A percentile compares a stretch with the other conserved stretches of the same genome.
Evolutionary conservation across 2,113 vertebrate species (phyloP).

Genomic region (Sinocyclocheilus anophthalmus): DNA sequence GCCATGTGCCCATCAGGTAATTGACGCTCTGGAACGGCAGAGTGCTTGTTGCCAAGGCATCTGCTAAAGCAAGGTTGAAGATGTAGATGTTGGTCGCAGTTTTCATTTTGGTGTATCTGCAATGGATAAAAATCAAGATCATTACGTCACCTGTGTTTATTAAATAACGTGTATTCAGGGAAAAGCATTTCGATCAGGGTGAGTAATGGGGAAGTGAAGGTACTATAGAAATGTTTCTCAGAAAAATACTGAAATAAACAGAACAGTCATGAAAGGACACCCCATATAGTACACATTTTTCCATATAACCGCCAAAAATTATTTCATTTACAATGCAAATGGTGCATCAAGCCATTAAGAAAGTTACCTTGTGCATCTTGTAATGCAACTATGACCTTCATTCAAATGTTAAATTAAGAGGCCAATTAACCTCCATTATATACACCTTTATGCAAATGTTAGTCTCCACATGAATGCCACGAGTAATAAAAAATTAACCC

Average conservation of each 20-base stretch:
- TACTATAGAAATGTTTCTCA: background rate
- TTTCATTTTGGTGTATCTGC: slow-evolving; percentile 99
- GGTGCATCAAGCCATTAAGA: background rate
- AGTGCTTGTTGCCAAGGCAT: slow-evolving; percentile 94
- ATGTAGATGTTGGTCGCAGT: slow-evolving; percentile 99
- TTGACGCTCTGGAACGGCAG: slow-evolving; percentile 98
- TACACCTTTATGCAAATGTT: background rate
- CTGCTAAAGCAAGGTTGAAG: slow-evolving; percentile 96
- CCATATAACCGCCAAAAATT: background rate
- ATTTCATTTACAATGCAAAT: background rate
- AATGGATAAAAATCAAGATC: slow-evolving; percentile 31
- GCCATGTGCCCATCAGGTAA: slow-evolving; percentile 98
- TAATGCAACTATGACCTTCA: slow-evolving; percentile 6
- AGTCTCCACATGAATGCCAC: no score
- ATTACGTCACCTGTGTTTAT: background rate
- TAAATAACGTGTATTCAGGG: background rate
- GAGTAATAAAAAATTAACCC: background rate
- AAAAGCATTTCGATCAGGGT: background rate
- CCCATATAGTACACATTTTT: background rate
- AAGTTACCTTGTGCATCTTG: background rate
- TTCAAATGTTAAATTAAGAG: slow-evolving; percentile 1
- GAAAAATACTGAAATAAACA: background rate
- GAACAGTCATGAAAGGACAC: background rate
- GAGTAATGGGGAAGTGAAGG: background rate
- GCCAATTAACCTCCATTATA: background rate